These are phyloP conservation scores for Drosophila mayri DNA, from an alignment of 1,140 invertebrate species.

Conservation along the genomic window DNA sequence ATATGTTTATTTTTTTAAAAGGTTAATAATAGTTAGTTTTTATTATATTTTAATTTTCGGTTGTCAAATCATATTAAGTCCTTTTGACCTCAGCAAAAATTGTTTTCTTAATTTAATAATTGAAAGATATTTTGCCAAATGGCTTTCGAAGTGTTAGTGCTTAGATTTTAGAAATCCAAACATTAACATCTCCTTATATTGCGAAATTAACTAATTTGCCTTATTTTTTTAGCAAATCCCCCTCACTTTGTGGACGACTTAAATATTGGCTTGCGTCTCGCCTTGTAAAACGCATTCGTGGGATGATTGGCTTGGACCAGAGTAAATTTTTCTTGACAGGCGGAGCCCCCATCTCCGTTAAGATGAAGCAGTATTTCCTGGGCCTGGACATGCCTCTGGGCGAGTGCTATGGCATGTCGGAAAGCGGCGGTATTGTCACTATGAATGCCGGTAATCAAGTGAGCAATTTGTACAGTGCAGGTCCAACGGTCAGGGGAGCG, in stretches of 20 bases:
- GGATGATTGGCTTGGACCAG: conserved; percentile 91
- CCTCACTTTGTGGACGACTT: conserved; percentile 14
- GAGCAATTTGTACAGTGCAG: conserved; percentile 89
- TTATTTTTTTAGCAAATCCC: conserved; percentile 35
- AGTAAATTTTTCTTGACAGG: conserved; percentile 89
- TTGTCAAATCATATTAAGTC: no score
- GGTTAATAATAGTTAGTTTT: no score
- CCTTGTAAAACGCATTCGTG: conserved; percentile 88
- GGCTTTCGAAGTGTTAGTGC: background rate
- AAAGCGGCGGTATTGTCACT: conserved; percentile 91
- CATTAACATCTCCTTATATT: no score
- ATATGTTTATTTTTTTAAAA: no score
- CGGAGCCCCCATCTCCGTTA: conserved; percentile 93
- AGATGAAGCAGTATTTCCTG: conserved; percentile 94
- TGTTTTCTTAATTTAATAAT: background rate
- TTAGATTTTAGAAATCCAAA: background rate
- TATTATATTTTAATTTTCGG: no score
- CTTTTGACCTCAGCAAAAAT: no score
- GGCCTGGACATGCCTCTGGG: conserved; percentile 93
- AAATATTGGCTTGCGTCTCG: conserved; percentile 72
- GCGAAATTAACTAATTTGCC: no score
- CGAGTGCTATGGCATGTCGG: conserved; percentile 94
- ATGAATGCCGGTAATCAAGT: conserved; percentile 84
- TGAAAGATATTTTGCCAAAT: no score
- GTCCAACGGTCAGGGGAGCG: conserved; percentile 87